These are phyloP conservation scores for Megaptera novaeangliae DNA, from an alignment of 2,113 vertebrate species.

Conservation along the genomic window DNA sequence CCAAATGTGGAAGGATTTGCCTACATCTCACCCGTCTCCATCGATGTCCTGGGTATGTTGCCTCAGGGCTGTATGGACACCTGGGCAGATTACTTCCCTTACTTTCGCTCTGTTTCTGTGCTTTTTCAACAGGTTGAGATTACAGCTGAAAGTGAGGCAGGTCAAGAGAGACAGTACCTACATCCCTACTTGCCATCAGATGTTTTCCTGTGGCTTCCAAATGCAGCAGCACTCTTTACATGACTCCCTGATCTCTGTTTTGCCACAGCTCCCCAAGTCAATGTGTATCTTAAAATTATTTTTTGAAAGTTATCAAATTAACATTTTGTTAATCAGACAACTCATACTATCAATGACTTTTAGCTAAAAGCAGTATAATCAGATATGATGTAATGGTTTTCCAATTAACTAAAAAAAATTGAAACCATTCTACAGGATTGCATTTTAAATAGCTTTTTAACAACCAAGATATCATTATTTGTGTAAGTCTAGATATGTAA, in stretches of 20 bases:
- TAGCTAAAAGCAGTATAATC: neutral
- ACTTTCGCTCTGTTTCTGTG: neutral
- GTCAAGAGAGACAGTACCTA: neutral
- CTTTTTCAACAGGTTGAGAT: neutral
- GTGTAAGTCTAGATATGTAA: neutral
- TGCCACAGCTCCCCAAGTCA: neutral
- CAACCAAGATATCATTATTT: neutral
- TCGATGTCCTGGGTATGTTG: neutral
- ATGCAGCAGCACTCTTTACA: neutral
- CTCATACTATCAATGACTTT: neutral
- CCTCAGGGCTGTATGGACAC: rapidly evolving
- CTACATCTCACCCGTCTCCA: rapidly evolving
- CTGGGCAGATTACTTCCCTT: too few relatives aligned
- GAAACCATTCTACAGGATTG: neutral
- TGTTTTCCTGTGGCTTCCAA: neutral
- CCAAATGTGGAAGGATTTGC: neutral
- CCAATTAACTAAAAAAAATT: neutral
- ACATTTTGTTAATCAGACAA: constrained; percentile 2
- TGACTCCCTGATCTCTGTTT: neutral
- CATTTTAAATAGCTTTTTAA: neutral
- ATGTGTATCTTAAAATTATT: neutral
- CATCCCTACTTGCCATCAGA: neutral
- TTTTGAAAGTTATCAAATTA: neutral
- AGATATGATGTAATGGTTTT: neutral
- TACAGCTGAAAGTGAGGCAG: neutral